Base-by-base conservation (phyloP, 2,113 vertebrate genomes). In the Cepphus grylle region DNA sequence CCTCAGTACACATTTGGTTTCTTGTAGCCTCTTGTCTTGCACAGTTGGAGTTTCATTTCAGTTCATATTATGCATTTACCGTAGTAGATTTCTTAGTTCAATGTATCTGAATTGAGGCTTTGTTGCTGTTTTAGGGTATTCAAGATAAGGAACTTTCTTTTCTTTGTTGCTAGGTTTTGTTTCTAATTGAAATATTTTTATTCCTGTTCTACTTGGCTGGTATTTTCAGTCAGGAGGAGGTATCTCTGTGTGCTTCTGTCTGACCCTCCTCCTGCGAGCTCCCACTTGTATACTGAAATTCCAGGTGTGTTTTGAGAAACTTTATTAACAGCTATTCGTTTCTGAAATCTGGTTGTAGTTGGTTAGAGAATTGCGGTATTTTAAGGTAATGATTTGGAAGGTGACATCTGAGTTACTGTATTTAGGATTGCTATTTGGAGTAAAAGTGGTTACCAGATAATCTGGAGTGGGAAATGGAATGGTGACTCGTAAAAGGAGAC, bases 101-200 rank as follows among this genome's bases (percentile, higher is more conserved):
- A 34, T 36, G 6, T 83, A 19, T 81, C 38, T 87, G 42, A 63
- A 56, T 56, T 78, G 20, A 69, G 22, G 7, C 8, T 40, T 40
- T 86, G 47, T 86, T 86, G 5, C 20, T 69, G 11, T 1, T 58
- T 77, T 62, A 65, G 25, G 12, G 8, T 83, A 47, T 66, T 79
- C 29, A 71, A 53, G 53, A 40, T 72, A 40, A 89, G 29, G 9
- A 72, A 21, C 17, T 80, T 34, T 3, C 5, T 78, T 72, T 36
- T 53, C 58, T 85, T 4, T 67, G 29, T 86, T 91, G 56, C 52
- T 92, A 36, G 19, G 11, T 50, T 82, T 95, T 94, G 43, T 91
- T 26, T 80, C 15, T 62, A 61, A 22, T 30, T 94, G 52, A 42
- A 89, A 59, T 93, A 42, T 82, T 93, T 76, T 80, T 65, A 61